These are phyloP conservation scores for Clitarchus hookeri DNA, from an alignment of 2,888 invertebrate species.

Conservation along the genomic window DNA sequence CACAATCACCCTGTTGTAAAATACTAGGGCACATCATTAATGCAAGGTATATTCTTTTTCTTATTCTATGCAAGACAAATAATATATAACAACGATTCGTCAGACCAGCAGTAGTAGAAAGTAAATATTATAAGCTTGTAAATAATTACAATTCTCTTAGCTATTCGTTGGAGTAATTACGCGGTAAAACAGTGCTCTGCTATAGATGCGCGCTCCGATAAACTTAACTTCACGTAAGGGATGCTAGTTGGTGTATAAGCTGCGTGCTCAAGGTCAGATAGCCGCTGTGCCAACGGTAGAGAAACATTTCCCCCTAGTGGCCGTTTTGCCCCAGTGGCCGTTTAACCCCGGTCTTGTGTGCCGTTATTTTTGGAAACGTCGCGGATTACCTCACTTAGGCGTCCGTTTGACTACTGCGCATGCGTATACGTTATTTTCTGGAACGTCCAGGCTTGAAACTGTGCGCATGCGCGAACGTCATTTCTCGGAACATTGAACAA, in stretches of 20 bases:
- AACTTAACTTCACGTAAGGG: neutral
- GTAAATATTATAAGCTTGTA: neutral
- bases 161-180: neutral
- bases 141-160: neutral
- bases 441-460: too few species aligned
- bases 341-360: neutral
- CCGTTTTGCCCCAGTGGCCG: neutral
- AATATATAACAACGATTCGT: neutral
- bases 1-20: neutral
- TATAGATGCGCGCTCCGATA: neutral
- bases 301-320: neutral
- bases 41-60: neutral
- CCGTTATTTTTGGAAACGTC: too few species aligned
- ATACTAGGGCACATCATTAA: neutral
- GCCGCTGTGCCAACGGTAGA: neutral
- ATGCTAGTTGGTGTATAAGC: neutral
- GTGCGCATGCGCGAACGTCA: too few species aligned
- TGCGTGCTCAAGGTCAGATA: constrained; percentile 1
- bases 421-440: too few species aligned
- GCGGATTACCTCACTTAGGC: too few species aligned
- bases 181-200: neutral
- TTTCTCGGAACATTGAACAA: too few species aligned
- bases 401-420: too few species aligned
- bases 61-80: neutral
- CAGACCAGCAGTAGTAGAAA: neutral